Evolutionary conservation across 1,140 invertebrate species (phyloP).

Genomic region (Drosophila tristis): DNA sequence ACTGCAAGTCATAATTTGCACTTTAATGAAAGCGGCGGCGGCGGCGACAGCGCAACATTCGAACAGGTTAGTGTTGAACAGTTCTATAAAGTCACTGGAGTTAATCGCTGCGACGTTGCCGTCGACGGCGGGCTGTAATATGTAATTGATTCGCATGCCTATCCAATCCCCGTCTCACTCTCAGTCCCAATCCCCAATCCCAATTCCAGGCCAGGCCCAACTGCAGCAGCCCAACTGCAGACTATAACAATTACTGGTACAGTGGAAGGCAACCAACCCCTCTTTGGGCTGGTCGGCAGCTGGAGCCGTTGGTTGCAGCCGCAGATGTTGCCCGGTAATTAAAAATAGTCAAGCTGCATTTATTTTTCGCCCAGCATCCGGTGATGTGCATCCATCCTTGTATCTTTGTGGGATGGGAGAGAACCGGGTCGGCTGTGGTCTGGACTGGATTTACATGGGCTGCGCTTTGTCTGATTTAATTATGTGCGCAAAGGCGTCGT

Average conservation of each 20-base stretch:
- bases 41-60: slow-evolving; percentile 12
- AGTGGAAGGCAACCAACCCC: slow-evolving; percentile 41
- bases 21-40: slow-evolving; percentile 78
- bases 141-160: slow-evolving; percentile 78
- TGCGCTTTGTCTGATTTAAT: slow-evolving; percentile 80
- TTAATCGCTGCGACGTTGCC: slow-evolving; percentile 72
- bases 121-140: slow-evolving; percentile 49
- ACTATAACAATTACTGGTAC: slow-evolving; percentile 73
- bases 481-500: slow-evolving; percentile 80
- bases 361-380: slow-evolving; percentile 76
- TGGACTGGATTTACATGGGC: slow-evolving; percentile 70
- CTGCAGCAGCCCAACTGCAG: slow-evolving; percentile 45
- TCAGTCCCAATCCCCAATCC: background rate
- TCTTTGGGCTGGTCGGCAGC: slow-evolving; percentile 28
- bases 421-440: slow-evolving; percentile 11
- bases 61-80: slow-evolving; percentile 71
- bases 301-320: slow-evolving; percentile 19
- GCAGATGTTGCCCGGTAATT: slow-evolving; percentile 67
- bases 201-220: slow-evolving; percentile 1
- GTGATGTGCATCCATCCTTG: slow-evolving; percentile 27
- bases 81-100: slow-evolving; percentile 77
- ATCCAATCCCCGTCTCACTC: slow-evolving; percentile 1
- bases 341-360: slow-evolving; percentile 81
- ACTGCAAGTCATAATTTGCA: slow-evolving; percentile 82
- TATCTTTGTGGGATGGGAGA: slow-evolving; percentile 21